These are phyloP conservation scores for Apis florea DNA, from an alignment of 1,140 invertebrate species.

Conservation along the genomic window DNA sequence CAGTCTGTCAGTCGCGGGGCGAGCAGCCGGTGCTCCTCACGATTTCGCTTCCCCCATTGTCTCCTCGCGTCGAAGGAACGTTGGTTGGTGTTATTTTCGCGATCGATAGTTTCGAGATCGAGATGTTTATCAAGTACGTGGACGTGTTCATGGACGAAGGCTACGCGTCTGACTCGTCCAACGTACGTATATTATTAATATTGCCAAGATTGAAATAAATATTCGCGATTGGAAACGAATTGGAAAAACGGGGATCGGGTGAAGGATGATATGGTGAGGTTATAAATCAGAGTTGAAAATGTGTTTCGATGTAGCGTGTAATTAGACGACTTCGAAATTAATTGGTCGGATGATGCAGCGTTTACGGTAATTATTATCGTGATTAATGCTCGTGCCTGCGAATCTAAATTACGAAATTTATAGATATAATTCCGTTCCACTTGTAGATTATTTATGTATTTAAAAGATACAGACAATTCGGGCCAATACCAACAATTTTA, in stretches of 20 bases:
- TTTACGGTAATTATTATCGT: not conserved
- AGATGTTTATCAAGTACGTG: slow-evolving; percentile 62
- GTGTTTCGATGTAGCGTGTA: too few relatives aligned
- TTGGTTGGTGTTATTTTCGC: not conserved
- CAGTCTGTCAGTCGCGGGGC: slow-evolving; percentile 8
- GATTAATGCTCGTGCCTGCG: too few relatives aligned
- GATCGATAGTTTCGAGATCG: not conserved
- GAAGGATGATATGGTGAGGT: not conserved
- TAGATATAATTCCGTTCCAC: not conserved
- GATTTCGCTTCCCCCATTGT: not conserved
- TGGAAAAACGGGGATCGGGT: not conserved
- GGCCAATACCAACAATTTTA: too few relatives aligned
- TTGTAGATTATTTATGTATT: too few relatives aligned
- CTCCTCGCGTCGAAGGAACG: not conserved
- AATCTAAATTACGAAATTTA: not conserved
- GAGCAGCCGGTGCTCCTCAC: slow-evolving; percentile 26
- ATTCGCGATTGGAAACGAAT: not conserved
- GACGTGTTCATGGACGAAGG: slow-evolving; percentile 64
- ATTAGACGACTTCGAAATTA: not conserved
- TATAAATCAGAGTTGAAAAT: not conserved
- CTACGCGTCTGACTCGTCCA: slow-evolving; percentile 57
- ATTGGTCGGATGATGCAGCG: not conserved
- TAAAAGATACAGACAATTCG: too few relatives aligned
- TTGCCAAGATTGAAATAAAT: not conserved
- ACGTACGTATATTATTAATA: slow-evolving; percentile 37